These are phyloP conservation scores for Hirtodrosophila histrioides DNA, from an alignment of 2,888 invertebrate genomes.

Conservation along the genomic window DNA sequence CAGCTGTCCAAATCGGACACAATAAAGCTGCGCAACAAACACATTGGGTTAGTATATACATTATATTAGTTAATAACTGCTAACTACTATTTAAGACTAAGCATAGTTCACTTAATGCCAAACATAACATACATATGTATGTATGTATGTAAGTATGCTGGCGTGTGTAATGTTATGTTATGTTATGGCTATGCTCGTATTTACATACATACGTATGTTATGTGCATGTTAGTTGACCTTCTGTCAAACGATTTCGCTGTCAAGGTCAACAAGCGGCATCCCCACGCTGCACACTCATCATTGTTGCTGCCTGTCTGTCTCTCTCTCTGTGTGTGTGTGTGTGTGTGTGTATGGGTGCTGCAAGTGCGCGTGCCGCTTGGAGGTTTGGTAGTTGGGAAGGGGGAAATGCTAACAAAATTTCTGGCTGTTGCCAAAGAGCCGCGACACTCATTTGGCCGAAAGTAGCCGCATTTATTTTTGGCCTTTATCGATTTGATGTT, in stretches of 20 bases:
- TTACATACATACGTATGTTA: constrained; percentile 23
- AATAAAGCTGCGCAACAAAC: constrained; percentile 91
- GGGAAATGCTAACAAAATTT: constrained; percentile 2
- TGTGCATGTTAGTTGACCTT: constrained; percentile 55
- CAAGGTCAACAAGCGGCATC: constrained; percentile 80
- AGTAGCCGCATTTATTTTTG: constrained; percentile 53
- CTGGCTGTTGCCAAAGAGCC: constrained; percentile 15
- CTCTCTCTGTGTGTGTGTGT: neutral
- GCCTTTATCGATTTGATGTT: constrained; percentile 57
- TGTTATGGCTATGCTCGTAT: too few species aligned
- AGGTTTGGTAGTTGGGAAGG: neutral
- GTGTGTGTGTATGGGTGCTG: constrained; percentile 2
- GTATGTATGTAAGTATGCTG: neutral
- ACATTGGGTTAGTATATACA: constrained; percentile 90
- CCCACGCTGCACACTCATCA: constrained; percentile 59
- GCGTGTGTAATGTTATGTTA: constrained; percentile 14
- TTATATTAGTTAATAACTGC: too few species aligned
- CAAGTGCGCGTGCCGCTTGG: constrained; percentile 15
- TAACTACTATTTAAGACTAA: neutral
- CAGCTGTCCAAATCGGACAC: constrained; percentile 92
- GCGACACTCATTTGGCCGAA: constrained; percentile 14
- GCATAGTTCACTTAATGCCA: constrained; percentile 1
- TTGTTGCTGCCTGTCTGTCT: constrained; percentile 1
- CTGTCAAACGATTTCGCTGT: constrained; percentile 64
- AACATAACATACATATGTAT: neutral